Conservation (phyloP, 2,888 invertebrate species). For the Catocala nupta region DNA sequence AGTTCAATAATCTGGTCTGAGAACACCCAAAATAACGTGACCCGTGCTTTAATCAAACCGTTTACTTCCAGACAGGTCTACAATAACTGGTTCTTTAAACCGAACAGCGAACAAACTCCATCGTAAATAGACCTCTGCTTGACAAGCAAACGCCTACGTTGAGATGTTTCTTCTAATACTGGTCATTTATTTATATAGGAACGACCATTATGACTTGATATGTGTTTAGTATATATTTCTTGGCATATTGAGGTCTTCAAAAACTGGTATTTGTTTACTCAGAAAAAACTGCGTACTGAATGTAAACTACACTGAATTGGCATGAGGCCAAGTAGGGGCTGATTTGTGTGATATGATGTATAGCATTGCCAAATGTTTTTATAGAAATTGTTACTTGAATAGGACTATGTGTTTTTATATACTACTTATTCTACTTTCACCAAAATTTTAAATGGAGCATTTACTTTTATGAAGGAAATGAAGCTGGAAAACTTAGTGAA, state of each 20-base stretch:
- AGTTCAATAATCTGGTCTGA: neutral
- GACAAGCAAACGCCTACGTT: neutral
- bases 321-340: constrained; percentile 37
- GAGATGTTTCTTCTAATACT: neutral
- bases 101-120: neutral
- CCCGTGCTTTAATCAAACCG: neutral
- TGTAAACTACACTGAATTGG: constrained; percentile 33
- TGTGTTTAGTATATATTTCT: neutral
- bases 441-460: constrained; percentile 30
- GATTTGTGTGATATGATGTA: constrained; percentile 36
- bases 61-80: neutral
- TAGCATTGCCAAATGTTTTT: constrained; percentile 44
- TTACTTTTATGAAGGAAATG: too few relatives aligned
- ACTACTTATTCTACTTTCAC: constrained; percentile 6
- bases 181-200: neutral
- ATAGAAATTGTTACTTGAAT: constrained; percentile 32
- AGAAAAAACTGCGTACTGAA: constrained; percentile 30
- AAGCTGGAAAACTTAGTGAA: too few relatives aligned
- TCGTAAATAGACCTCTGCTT: neutral
- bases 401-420: constrained; percentile 8
- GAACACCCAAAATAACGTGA: neutral
- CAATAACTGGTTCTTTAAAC: neutral
- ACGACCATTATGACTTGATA: neutral
- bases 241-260: neutral
- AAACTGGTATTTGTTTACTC: too few relatives aligned